Conservation (phyloP, 2,888 invertebrate genomes). For the Belgica antarctica region DNA sequence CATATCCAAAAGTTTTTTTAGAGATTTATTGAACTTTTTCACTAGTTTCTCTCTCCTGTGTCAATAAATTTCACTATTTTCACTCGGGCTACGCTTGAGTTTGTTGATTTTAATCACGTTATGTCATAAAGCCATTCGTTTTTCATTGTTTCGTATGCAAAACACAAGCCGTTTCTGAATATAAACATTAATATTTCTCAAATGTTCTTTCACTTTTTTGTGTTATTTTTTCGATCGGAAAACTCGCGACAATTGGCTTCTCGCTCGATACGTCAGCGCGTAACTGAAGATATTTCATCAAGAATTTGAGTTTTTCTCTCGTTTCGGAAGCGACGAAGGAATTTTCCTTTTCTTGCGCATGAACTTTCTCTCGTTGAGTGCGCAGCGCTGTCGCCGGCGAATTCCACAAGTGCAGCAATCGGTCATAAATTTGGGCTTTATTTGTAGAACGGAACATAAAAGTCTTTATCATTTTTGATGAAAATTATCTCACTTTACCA, state of each 20-base stretch:
- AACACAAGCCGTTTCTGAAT: conserved; percentile 8
- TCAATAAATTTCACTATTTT: conserved; percentile 6
- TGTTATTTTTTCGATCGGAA: neutral
- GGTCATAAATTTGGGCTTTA: neutral
- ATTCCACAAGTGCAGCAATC: neutral
- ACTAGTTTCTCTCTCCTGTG: neutral
- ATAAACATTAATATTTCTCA: conserved; percentile 37
- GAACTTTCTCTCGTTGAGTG: neutral
- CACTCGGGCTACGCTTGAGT: neutral
- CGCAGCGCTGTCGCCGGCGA: neutral
- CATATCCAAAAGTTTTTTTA: neutral
- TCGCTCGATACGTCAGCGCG: conserved; percentile 10
- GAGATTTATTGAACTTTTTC: neutral
- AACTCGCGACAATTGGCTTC: neutral
- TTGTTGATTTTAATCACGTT: conserved; percentile 30
- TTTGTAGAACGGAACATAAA: neutral
- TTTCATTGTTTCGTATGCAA: conserved; percentile 38
- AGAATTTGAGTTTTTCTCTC: conserved; percentile 22
- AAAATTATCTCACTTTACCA: conserved; percentile 33
- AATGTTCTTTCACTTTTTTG: neutral
- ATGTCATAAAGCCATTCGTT: conserved; percentile 32
- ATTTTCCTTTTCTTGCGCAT: neutral
- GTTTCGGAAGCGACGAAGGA: neutral
- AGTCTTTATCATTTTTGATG: conserved; percentile 29
- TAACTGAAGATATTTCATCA: conserved; percentile 8